Percentiles rank a stretch among this genome's conserved stretches.
phyloP scores from a whole-genome alignment of 1,140 invertebrate species.

The Drosophila obscura region DNA sequence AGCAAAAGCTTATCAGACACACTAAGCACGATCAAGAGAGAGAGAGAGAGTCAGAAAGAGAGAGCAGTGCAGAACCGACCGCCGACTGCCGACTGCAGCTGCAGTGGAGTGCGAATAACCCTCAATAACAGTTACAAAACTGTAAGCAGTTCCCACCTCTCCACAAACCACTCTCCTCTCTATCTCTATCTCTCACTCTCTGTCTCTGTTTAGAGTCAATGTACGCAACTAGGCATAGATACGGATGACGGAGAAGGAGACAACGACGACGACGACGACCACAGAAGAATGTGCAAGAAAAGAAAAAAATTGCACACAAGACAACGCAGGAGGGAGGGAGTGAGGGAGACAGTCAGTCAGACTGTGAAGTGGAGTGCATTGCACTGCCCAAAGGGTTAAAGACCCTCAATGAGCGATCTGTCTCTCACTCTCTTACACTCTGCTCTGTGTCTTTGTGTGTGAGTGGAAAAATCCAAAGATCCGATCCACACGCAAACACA shows the following conservation, averaged over 20 bases:
- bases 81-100: constrained; percentile 40
- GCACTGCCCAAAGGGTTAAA: constrained; percentile 82
- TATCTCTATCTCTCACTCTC: not conserved
- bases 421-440: constrained; percentile 1
- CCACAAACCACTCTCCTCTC: not conserved
- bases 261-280: constrained; percentile 25
- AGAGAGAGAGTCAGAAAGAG: not conserved
- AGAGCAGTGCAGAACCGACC: constrained; percentile 21
- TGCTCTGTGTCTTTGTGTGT: constrained; percentile 19
- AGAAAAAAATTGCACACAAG: constrained; percentile 64
- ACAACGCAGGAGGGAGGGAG: constrained; percentile 10
- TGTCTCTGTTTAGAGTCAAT: constrained; percentile 54
- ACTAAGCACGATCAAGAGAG: constrained; percentile 72
- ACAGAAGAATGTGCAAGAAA: constrained; percentile 69
- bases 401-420: constrained; percentile 70
- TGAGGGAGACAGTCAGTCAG: constrained; percentile 3
- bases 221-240: constrained; percentile 77
- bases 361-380: constrained; percentile 68
- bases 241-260: constrained; percentile 18
- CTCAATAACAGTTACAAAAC: constrained; percentile 83
- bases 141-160: constrained; percentile 66
- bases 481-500: constrained; percentile 45
- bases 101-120: constrained; percentile 68
- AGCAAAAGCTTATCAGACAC: constrained; percentile 66
- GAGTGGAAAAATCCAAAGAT: constrained; percentile 78